phyloP scores from a whole-genome alignment of 2,797 vertebrate species.

The Apogon talboti region DNA sequence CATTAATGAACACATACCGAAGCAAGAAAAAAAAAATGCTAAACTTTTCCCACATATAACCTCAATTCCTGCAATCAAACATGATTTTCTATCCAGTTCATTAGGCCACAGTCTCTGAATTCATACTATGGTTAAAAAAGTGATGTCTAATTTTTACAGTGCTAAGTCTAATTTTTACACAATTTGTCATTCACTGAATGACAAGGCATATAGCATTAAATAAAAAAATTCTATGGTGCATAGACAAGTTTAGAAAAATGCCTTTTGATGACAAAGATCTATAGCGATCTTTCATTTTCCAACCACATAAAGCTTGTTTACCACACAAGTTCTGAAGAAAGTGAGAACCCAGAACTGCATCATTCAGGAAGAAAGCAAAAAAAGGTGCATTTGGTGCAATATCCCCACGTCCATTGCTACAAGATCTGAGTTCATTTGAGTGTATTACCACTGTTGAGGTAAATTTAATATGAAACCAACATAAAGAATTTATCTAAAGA shows the following conservation, averaged over 20 bases:
- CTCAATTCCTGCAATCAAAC: conserved; percentile 24
- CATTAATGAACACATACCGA: conserved; percentile 44
- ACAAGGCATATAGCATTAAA: conserved; percentile 65
- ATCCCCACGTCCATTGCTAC: conserved; percentile 69
- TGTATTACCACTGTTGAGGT: conserved; percentile 62
- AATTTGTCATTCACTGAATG: conserved; percentile 79
- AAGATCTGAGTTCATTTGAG: conserved; percentile 60
- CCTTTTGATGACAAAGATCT: conserved; percentile 53
- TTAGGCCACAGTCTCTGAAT: conserved; percentile 34
- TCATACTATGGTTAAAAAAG: conserved; percentile 51
- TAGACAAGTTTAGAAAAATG: conserved; percentile 73
- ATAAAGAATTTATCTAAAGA: conserved; percentile 40
- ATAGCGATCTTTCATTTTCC: conserved; percentile 33
- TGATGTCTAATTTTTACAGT: conserved; percentile 58
- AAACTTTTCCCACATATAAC: conserved; percentile 43
- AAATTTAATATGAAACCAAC: conserved; percentile 63
- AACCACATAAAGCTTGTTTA: conserved; percentile 55
- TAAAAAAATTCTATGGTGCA: conserved; percentile 73
- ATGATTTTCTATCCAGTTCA: conserved; percentile 26
- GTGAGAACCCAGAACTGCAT: conserved; percentile 64
- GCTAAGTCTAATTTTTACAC: conserved; percentile 58
- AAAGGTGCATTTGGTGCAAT: conserved; percentile 80
- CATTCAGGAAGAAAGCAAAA: conserved; percentile 66
- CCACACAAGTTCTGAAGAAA: conserved; percentile 57
- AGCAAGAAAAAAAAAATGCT: conserved; percentile 48